Conservation (phyloP, 2,113 vertebrate species). For the Muscicapa adusta region DNA sequence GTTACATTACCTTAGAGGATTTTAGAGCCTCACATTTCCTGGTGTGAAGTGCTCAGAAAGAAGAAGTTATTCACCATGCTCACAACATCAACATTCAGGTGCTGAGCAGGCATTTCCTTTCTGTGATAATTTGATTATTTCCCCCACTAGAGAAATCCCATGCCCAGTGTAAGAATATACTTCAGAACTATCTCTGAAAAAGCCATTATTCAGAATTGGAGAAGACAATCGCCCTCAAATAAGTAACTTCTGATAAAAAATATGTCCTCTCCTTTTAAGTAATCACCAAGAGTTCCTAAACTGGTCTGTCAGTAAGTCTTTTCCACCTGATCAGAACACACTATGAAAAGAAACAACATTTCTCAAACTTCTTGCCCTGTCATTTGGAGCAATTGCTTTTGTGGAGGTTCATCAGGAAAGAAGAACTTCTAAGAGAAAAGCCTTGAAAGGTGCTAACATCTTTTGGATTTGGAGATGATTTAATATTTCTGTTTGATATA, state of each 20-base stretch:
- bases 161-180: not conserved
- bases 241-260: not conserved
- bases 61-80: not conserved
- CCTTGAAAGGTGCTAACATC: not conserved
- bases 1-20: not conserved
- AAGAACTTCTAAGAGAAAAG: not conserved
- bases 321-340: not conserved
- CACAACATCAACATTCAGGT: not conserved
- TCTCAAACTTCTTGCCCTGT: not conserved
- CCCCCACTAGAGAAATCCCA: not conserved
- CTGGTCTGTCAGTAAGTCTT: not conserved
- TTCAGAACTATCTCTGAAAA: not conserved
- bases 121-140: conserved; percentile 10
- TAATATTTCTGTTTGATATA: not conserved
- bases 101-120: not conserved
- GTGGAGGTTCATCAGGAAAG: not conserved
- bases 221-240: not conserved
- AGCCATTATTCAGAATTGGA: not conserved
- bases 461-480: not conserved
- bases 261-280: not conserved
- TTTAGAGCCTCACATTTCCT: not conserved
- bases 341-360: not conserved
- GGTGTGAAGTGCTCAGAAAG: not conserved
- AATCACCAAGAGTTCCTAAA: not conserved
- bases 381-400: not conserved